Evolutionary conservation across 1,140 invertebrate genomes (phyloP).

Genomic region (Drosophila chauvacae): DNA sequence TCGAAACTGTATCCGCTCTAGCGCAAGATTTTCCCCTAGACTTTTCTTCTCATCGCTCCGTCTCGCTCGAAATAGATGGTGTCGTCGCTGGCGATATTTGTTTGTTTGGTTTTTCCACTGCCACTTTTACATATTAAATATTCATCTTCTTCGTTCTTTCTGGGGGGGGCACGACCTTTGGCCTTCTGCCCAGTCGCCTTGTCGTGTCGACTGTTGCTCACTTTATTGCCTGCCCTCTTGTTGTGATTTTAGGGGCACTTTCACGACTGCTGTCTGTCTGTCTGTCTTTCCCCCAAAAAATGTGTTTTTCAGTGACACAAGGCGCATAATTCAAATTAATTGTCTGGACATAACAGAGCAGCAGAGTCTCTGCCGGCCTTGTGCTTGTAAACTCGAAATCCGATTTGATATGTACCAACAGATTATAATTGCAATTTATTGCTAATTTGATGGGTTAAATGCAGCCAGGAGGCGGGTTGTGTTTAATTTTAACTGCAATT

Average conservation of each 20-base stretch:
- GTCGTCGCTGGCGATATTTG: conserved; percentile 14
- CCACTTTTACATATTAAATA: conserved; percentile 26
- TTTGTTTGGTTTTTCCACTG: conserved; percentile 31
- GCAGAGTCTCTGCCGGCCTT: conserved; percentile 39
- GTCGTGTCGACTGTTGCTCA: conserved; percentile 4
- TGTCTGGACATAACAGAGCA: conserved; percentile 49
- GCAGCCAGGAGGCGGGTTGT: too few species aligned
- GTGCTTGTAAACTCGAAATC: conserved; percentile 34
- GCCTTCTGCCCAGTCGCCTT: conserved; percentile 5
- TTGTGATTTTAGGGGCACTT: conserved; percentile 38
- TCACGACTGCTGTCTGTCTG: conserved; percentile 39
- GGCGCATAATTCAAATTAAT: conserved; percentile 68
- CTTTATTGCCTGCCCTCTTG: conserved; percentile 35
- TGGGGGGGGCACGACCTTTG: conserved; percentile 33
- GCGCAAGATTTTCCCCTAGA: conserved; percentile 29
- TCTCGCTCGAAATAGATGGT: conserved; percentile 35
- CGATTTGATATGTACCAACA: conserved; percentile 18
- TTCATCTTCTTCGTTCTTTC: conserved; percentile 9
- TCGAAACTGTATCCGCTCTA: conserved; percentile 79
- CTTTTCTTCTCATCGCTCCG: conserved; percentile 6
- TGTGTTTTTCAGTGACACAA: conserved; percentile 62
- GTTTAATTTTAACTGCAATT: background rate
- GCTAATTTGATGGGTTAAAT: conserved; percentile 21
- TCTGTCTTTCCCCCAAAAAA: conserved; percentile 11
- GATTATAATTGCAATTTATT: conserved; percentile 39